A percentile compares a stretch with the other conserved stretches of the same genome.
phyloP scores from a whole-genome alignment of 2,113 vertebrate species.

The Hemiscyllium ocellatum region DNA sequence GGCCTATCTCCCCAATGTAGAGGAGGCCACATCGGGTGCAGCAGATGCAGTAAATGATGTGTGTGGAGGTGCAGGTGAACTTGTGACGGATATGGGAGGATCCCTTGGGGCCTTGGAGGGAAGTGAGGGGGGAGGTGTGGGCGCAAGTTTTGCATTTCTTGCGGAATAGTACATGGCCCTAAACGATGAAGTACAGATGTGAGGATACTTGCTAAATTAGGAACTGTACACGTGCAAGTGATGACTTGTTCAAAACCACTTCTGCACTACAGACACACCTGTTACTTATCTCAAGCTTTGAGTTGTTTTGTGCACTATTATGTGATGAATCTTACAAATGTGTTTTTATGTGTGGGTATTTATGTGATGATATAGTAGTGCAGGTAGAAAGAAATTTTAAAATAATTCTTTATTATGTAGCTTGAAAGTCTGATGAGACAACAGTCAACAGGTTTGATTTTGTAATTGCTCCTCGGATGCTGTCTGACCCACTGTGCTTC shows the following conservation, averaged over 20 bases:
- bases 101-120: too few relatives aligned
- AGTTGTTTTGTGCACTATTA: neutral
- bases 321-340: neutral
- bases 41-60: too few relatives aligned
- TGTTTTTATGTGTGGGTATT: constrained; percentile 5
- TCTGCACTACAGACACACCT: neutral
- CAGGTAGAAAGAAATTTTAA: neutral
- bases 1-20: too few relatives aligned
- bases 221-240: neutral
- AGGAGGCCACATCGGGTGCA: too few relatives aligned
- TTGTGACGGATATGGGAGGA: too few relatives aligned
- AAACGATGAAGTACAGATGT: neutral
- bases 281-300: neutral
- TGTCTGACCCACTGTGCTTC: too few relatives aligned
- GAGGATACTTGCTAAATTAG: neutral
- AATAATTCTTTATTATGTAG: neutral
- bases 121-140: too few relatives aligned
- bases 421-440: neutral
- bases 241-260: neutral
- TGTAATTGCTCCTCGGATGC: too few relatives aligned
- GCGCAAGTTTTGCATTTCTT: too few relatives aligned
- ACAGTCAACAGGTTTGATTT: neutral
- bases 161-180: neutral
- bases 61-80: too few relatives aligned
- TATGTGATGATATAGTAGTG: neutral